Evolutionary conservation across 1,140 invertebrate species (phyloP).

Genomic region (Hypsibius dujardini): DNA sequence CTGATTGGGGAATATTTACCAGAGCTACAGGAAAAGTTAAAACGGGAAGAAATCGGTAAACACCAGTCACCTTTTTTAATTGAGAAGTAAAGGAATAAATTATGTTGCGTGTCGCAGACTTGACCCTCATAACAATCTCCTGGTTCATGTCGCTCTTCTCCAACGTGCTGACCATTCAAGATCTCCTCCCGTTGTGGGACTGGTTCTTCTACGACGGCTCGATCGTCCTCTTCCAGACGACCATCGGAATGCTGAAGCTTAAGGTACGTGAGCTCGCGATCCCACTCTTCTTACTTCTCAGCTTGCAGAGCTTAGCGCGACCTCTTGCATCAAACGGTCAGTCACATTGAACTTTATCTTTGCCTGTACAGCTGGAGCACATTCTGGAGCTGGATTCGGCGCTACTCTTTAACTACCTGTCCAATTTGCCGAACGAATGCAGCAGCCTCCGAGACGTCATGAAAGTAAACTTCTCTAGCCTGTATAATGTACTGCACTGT

Average conservation of each 20-base stretch:
- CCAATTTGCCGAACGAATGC: constrained; percentile 72
- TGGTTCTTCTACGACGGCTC: constrained; percentile 81
- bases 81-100: too few relatives aligned
- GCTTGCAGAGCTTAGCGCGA: too few relatives aligned
- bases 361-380: not conserved
- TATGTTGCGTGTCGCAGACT: constrained; percentile 43
- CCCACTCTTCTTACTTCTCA: too few relatives aligned
- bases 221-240: constrained; percentile 85
- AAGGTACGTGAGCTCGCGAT: constrained; percentile 39
- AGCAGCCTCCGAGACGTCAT: constrained; percentile 23
- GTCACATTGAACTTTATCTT: constrained; percentile 5
- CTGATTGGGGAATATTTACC: constrained; percentile 73
- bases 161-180: constrained; percentile 91
- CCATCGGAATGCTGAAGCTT: constrained; percentile 79
- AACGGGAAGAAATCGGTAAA: constrained; percentile 59
- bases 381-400: constrained; percentile 45
- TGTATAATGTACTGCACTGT: too few relatives aligned
- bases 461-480: constrained; percentile 22
- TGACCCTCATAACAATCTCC: constrained; percentile 83
- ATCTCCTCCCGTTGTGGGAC: constrained; percentile 88
- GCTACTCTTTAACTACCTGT: constrained; percentile 87
- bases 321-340: constrained; percentile 28
- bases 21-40: constrained; percentile 65
- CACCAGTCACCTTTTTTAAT: too few relatives aligned
- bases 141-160: constrained; percentile 98